These are phyloP conservation scores for Odontothrips loti DNA, from an alignment of 2,888 invertebrate species.

Conservation along the genomic window DNA sequence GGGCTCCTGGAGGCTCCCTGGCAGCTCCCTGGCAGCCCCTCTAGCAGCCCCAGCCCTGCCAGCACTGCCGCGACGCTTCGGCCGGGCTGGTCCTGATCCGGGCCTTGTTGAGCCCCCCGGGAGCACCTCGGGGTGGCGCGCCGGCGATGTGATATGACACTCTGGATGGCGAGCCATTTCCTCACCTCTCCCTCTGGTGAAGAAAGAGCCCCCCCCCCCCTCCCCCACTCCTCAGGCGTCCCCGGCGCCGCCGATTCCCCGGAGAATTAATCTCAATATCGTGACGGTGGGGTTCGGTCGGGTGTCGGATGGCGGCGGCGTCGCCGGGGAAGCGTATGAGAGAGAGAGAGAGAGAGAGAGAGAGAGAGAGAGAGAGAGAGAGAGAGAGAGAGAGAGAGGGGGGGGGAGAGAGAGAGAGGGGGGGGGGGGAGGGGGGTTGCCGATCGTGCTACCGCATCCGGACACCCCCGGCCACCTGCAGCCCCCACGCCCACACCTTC, in stretches of 20 bases:
- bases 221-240: not conserved
- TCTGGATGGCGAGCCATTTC: not conserved
- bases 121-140: not conserved
- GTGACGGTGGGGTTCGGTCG: not conserved
- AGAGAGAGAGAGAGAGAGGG: constrained; percentile 1
- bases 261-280: constrained; percentile 11
- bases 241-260: not conserved
- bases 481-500: not conserved
- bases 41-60: not conserved
- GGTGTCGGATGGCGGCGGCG: not conserved
- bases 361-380: not conserved
- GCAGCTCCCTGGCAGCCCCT: not conserved
- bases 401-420: not conserved
- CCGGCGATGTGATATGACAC: not conserved
- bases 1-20: too few species aligned
- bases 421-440: not conserved
- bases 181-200: not conserved
- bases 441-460: too few species aligned
- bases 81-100: too few species aligned
- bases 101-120: not conserved
- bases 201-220: not conserved
- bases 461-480: too few species aligned
- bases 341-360: not conserved
- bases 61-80: not conserved
- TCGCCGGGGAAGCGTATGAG: not conserved